Conservation (phyloP, 2,113 vertebrate species). For the Vulpes lagopus region DNA sequence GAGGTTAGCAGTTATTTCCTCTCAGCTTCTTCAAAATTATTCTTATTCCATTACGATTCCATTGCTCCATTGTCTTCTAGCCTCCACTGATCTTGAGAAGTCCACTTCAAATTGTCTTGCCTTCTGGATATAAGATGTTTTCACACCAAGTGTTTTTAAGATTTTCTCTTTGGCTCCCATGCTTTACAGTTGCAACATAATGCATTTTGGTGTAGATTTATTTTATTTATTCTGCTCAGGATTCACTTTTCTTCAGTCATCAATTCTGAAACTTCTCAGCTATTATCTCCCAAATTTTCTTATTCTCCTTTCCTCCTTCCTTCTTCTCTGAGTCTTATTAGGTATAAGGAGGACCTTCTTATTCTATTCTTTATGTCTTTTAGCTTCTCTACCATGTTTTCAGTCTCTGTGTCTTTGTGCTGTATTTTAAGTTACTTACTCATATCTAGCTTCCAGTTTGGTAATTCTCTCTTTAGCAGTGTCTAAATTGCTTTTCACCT, state of each 20-base stretch:
- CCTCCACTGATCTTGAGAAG: background rate
- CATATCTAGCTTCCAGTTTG: background rate
- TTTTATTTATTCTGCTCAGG: background rate
- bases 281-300: background rate
- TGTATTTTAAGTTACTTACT: background rate
- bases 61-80: background rate
- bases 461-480: background rate
- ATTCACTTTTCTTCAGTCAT: background rate
- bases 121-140: background rate
- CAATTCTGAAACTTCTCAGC: background rate
- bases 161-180: background rate
- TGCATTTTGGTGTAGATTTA: background rate
- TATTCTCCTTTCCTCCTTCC: background rate
- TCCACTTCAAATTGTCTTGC: background rate
- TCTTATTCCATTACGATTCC: background rate
- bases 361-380: background rate
- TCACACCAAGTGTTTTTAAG: background rate
- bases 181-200: background rate
- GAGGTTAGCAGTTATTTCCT: background rate
- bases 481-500: slow-evolving; percentile 19
- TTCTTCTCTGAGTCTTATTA: background rate
- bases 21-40: background rate
- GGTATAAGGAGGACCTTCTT: background rate
- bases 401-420: background rate
- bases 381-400: background rate